Base-by-base conservation (phyloP, 2,113 vertebrate genomes). In the Morone chrysops region DNA sequence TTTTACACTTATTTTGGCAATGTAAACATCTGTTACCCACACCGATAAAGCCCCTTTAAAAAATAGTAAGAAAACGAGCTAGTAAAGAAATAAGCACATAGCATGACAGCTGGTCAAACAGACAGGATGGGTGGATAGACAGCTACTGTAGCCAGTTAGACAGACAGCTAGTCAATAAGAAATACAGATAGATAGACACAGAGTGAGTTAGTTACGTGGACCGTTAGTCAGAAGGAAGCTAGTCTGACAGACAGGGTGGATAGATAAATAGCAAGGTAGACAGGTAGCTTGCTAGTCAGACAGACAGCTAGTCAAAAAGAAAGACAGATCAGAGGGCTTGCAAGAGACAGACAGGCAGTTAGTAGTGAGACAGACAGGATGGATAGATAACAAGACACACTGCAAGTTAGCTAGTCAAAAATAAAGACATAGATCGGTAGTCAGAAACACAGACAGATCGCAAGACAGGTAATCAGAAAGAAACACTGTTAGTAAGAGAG, bases 91-190 rank as follows among this genome's bases (percentile, higher is more conserved):
- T 31, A 31, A 2, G 3, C 31, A 31, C 2, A 31, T 31, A 31
- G 31, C 31, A 31, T 31, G 2, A 67, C 16, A 31, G 25, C 17
- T 36, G 40, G 51, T 22, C 9, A 53, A 22, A 48, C 14, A 48
- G 40, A 65, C 62, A 25, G 12, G 65, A 77, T 51, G 8, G 41
- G 56, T 69, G 25, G 43, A 71, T 47, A 40, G 25, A 78, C 50
- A 20, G 47, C 47, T 31, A 8, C 2, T 2, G 17, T 7, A 53
- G 17, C 50, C 8, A 20, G 50, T 53, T 18, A 53, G 17, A 40
- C 57, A 75, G 11, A 36, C n/a, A 1, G 59, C 57, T 69, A 60
- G 38, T 66, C 14, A 40, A 25, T 38, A 50, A 51, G 25, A 53
- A 22, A 62, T 2, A 8, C 5, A 67, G 60, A 47, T 6, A 56